A percentile compares a stretch with the other conserved stretches of the same genome.
Evolutionary conservation across 2,113 vertebrate species (phyloP).

Genomic region (Odocoileus virginianus): DNA sequence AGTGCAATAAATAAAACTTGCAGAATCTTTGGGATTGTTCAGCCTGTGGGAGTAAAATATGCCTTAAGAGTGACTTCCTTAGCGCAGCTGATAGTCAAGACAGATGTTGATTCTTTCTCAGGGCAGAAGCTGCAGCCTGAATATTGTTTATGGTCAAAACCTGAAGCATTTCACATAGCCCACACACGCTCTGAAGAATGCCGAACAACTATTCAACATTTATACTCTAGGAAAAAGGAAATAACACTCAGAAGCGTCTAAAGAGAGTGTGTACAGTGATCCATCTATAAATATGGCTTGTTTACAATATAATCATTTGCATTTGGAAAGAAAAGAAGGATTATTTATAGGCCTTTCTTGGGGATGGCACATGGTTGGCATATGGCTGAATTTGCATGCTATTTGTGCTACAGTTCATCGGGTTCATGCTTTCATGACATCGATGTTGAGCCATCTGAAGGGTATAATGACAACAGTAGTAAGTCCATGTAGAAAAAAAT

Average conservation of each 20-base stretch:
- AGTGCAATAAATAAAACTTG: slow-evolving; percentile 18
- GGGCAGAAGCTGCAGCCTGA: not conserved
- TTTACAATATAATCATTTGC: slow-evolving; percentile 11
- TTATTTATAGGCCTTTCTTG: slow-evolving; percentile 29
- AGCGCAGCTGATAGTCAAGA: not conserved
- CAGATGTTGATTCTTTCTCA: not conserved
- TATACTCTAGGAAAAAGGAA: not conserved
- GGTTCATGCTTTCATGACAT: not conserved
- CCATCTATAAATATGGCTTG: slow-evolving; percentile 40
- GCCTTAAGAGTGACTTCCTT: not conserved
- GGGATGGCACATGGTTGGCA: not conserved
- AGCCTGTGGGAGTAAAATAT: slow-evolving; percentile 9
- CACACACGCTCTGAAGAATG: not conserved
- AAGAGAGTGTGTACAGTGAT: not conserved
- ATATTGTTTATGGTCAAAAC: not conserved
- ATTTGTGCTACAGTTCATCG: not conserved
- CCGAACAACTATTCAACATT: not conserved
- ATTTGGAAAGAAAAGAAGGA: slow-evolving; percentile 44
- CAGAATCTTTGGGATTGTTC: not conserved
- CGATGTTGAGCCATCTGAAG: slow-evolving; percentile 7
- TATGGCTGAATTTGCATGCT: not conserved
- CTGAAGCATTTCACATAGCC: not conserved
- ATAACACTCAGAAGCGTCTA: not conserved
- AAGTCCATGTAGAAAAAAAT: slow-evolving; percentile 13
- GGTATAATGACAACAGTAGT: not conserved